phyloP scores from a whole-genome alignment of 2,888 invertebrate species.

The Zaprionus bogoriensis region DNA sequence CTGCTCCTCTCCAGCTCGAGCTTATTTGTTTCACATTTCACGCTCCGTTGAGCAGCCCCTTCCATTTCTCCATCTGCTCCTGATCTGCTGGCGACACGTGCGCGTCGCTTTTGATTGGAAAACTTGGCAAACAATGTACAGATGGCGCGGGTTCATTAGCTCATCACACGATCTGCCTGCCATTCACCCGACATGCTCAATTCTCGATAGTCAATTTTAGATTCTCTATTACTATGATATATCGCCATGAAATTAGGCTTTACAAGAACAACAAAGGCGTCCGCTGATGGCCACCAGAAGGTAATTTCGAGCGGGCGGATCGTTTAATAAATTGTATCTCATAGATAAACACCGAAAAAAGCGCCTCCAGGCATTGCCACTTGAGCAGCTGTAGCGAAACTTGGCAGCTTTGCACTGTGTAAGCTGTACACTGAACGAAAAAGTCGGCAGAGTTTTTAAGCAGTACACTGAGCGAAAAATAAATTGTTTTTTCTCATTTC shows the following conservation, averaged over 20 bases:
- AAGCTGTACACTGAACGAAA: too few relatives aligned
- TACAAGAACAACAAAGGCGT: constrained; percentile 11
- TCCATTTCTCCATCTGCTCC: background rate
- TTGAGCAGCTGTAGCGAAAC: constrained; percentile 23
- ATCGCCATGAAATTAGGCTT: constrained; percentile 69
- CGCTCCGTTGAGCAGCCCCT: constrained; percentile 24
- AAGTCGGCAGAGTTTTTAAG: background rate
- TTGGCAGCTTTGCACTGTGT: constrained; percentile 13
- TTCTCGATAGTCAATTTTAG: background rate
- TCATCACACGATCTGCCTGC: constrained; percentile 17
- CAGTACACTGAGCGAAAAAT: too few relatives aligned
- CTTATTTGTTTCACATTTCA: constrained; percentile 28
- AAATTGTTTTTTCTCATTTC: too few relatives aligned
- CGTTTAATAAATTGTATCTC: constrained; percentile 46
- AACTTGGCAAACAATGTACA: constrained; percentile 20
- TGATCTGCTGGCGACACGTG: constrained; percentile 33
- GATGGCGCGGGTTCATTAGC: constrained; percentile 50
- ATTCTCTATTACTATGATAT: constrained; percentile 32
- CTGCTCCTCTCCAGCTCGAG: background rate
- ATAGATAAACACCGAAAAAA: constrained; percentile 26
- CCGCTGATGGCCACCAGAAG: constrained; percentile 40
- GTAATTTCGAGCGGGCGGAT: constrained; percentile 57
- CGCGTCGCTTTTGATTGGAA: constrained; percentile 9
- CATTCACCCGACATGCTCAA: background rate
- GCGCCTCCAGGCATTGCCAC: constrained; percentile 29